Evolutionary conservation across 2,797 vertebrate species (phyloP), one percentile per base, ranked within the genome.

Genomic region (Pseudochirops cupreus): DNA sequence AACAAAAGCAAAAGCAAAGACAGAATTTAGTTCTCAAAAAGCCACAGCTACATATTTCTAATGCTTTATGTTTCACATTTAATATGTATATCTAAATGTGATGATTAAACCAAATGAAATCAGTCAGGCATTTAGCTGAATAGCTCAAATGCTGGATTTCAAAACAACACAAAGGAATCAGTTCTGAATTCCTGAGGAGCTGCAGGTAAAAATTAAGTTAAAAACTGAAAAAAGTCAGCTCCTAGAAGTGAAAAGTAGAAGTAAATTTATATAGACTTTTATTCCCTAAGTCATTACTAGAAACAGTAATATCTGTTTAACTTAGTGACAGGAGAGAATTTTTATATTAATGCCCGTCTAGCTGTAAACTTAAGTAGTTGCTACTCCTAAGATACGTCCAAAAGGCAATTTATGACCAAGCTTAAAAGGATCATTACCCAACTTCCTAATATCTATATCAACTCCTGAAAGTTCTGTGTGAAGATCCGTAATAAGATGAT

Each of bases 161-260:
- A 94, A 91, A 93, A 91, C 21, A 55, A 57, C 62, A 59, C 90
- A 91, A 92, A 93, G 82, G 95, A 91, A 89, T 90, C 28, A 57
- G n/a, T 56, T 1, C 0, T 50, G n/a, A 31, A 9, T 89, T 87
- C 10, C 52, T 53, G 6, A 94, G 91, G 91, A 92, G n/a, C 33
- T 90, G 53, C 82, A 95, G 94, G 59, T 94, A 59, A 95, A 97
- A 96, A 39, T 46, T 57, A n/a, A 18, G 39, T 74, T 74, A 94
- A 89, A 31, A n/a, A 39, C 28, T 91, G 56, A 56, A 53, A 53
- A 67, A 93, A 89, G 92, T 87, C 91, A 94, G 56, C 56, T 53
- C 91, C 59, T 82, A 58, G 7, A 91, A 67, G 39, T 89, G 26
- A 33, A 93, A 92, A 21, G 21, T 4, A 0, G 31, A 89, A 90